These are phyloP conservation scores for Dolomedes plantarius DNA, from an alignment of 2,888 invertebrate genomes.

Conservation along the genomic window DNA sequence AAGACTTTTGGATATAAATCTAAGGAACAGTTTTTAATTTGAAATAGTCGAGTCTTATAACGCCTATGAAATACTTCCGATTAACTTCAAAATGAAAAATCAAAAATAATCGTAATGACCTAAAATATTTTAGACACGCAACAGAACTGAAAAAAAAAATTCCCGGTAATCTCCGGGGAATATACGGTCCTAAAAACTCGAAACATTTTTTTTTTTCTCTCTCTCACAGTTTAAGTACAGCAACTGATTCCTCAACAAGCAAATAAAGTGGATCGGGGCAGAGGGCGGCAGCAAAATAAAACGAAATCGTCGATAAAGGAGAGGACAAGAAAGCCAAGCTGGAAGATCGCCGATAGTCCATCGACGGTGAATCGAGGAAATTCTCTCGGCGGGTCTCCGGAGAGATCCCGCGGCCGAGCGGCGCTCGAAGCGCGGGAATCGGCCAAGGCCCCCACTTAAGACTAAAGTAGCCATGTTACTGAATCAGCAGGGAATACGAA, in stretches of 20 bases:
- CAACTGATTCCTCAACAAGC: slow-evolving; percentile 48
- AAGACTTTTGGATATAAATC: too few species aligned
- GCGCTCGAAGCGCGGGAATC: slow-evolving; percentile 19
- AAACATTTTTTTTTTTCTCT: not conserved
- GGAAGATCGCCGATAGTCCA: slow-evolving; percentile 35
- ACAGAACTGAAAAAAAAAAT: not conserved
- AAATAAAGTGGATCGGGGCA: slow-evolving; percentile 49
- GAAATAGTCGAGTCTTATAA: too few species aligned
- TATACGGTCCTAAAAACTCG: not conserved
- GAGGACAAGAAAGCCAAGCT: slow-evolving; percentile 18
- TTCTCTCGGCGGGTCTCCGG: slow-evolving; percentile 40
- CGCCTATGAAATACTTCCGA: too few species aligned
- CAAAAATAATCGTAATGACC: not conserved
- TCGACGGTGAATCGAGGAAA: slow-evolving; percentile 54
- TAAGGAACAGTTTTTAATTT: too few species aligned
- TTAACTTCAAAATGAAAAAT: too few species aligned
- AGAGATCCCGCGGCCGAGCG: slow-evolving; percentile 21
- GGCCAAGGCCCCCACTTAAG: slow-evolving; percentile 51
- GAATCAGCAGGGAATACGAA: slow-evolving; percentile 48
- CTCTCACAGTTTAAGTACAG: slow-evolving; percentile 42
- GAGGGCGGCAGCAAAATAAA: slow-evolving; percentile 13
- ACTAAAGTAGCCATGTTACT: slow-evolving; percentile 60
- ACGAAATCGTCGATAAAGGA: slow-evolving; percentile 63
- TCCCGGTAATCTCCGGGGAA: not conserved
- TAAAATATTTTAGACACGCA: not conserved